Evolutionary conservation across 2,888 invertebrate genomes (phyloP), one percentile per base, ranked within the genome.

Genomic region (Epistrophe eligans): DNA sequence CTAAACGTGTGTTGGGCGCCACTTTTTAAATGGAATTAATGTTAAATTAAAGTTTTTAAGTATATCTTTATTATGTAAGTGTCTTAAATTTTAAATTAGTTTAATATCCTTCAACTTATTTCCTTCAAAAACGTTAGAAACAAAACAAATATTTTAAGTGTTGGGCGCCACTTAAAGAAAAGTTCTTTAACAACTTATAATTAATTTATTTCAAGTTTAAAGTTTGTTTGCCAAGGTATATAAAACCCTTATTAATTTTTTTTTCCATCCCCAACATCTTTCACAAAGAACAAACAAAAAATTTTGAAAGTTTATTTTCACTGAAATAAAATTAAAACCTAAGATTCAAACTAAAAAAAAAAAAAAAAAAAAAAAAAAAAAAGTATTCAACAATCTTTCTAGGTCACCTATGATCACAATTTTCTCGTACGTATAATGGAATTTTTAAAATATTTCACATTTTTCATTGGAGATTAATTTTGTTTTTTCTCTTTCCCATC

Each of bases 371-470:
- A 24, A 24, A 24, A 24, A 24, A 55, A 50, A 79, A 79, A 35
- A 48, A 67, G 55, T 72, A 32, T 35, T 15, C 66, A 32, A 60
- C 38, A 64, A 81, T 77, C 77, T 77, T 84, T 84, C 66, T 77
- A 50, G 80, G 66, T 77, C 84, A 84, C 76, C 80, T 77, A 76
- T 60, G 80, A 84, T 77, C 80, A 76, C 76, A 72, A 84, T 62
- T 71, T 76, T 80, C 43, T 76, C 66, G 62, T 80, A 76, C 71
- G 58, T 80, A 64, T 35, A 19, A 35, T 50, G 52, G 52, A 64
- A 66, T 71, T 64, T 50, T 66, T 40, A 45, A 66, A 67, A 38
- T 38, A 52, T 50, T 43, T 15, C 35, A 24, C n/a, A 55, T 55
- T 15, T 15, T 15, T 48, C 57, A 50, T 52, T 71, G 9, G 19